Conservation (phyloP, 2,113 vertebrate species). For the Centropristis striata region DNA sequence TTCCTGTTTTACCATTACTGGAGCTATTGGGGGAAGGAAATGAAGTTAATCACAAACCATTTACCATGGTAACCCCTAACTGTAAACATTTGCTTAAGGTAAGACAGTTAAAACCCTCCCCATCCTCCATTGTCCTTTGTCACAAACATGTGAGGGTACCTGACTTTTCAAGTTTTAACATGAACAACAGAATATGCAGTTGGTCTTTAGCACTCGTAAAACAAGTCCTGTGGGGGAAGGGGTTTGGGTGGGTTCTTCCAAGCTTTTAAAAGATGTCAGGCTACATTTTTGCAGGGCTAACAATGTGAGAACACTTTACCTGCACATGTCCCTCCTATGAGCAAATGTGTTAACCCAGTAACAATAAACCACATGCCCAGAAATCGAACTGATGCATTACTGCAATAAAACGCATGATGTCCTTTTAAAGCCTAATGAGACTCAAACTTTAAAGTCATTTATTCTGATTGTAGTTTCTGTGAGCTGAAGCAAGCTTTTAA, state of each 20-base stretch:
- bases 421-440: not conserved
- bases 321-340: not conserved
- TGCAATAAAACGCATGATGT: not conserved
- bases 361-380: not conserved
- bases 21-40: not conserved
- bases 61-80: conserved; percentile 24
- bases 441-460: not conserved
- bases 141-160: conserved; percentile 9
- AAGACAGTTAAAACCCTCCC: conserved; percentile 9
- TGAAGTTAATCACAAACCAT: conserved; percentile 45
- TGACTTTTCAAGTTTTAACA: conserved; percentile 10
- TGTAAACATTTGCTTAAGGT: conserved; percentile 46
- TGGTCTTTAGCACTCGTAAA: not conserved
- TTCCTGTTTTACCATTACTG: conserved; percentile 42
- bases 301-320: not conserved
- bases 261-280: not conserved
- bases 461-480: not conserved
- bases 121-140: conserved; percentile 25
- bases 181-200: conserved; percentile 37
- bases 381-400: not conserved
- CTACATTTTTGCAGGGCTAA: not conserved
- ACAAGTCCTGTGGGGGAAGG: not conserved
- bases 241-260: not conserved
- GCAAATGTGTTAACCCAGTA: not conserved
- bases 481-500: not conserved